A percentile compares a stretch with the other conserved stretches of the same genome.
Evolutionary conservation across 2,888 invertebrate species (phyloP).

Genomic region (Meteorus colon): DNA sequence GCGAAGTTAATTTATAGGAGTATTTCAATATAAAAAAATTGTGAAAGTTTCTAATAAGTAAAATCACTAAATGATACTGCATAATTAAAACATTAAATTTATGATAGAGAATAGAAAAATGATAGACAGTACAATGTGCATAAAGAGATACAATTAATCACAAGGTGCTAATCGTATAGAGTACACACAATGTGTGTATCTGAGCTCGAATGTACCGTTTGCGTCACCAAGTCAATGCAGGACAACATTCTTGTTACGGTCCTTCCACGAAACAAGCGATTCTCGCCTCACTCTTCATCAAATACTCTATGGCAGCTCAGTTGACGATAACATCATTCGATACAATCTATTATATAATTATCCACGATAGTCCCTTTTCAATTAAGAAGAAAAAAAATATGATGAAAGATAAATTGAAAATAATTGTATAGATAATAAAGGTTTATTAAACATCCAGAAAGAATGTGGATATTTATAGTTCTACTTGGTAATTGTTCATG

Average conservation of each 20-base stretch:
- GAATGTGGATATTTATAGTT: no score
- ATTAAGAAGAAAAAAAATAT: neutral
- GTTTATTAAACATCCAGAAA: no score
- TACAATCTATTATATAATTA: no score
- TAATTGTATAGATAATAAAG: no score
- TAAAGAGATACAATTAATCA: slow-evolving; percentile 1
- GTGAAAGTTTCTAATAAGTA: no score
- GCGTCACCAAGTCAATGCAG: slow-evolving; percentile 62
- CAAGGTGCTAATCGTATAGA: slow-evolving; percentile 40
- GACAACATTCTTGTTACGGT: slow-evolving; percentile 66
- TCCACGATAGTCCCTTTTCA: no score
- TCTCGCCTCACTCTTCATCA: slow-evolving; percentile 13
- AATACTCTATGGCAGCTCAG: neutral
- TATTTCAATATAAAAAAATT: no score
- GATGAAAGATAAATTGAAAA: neutral
- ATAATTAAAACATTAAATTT: no score
- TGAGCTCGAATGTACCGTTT: slow-evolving; percentile 63
- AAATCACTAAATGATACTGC: no score
- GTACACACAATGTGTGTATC: slow-evolving; percentile 43
- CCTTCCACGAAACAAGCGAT: slow-evolving; percentile 54
- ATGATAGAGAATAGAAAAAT: no score
- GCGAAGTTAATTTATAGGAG: no score
- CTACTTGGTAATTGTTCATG: no score
- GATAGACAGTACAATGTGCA: neutral
- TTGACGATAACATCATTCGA: slow-evolving; percentile 1